Evolutionary conservation across 2,888 invertebrate genomes (phyloP), one percentile per base, ranked within the genome.

Genomic region (Lycia hirtaria): DNA sequence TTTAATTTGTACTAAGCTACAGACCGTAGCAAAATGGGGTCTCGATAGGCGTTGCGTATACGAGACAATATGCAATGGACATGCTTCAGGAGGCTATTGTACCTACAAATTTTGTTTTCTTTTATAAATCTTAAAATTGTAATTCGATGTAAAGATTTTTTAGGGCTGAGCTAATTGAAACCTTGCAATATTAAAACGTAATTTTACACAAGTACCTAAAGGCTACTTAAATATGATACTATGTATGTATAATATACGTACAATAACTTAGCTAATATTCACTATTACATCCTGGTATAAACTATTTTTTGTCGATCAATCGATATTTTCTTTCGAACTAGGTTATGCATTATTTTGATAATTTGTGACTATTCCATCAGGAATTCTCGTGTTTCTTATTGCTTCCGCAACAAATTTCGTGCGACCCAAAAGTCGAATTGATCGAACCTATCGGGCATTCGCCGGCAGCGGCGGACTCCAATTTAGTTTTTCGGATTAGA

Each of bases 401-500:
- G 85, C 90, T 92, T 92, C 92, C 92, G 91, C 90, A 87, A 85
- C 90, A 85, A 89, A 91, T 90, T 92, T 88, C 90, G 89, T 92
- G 90, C 89, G 89, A 89, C 88, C 89, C 88, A 83, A 83, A 87
- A 89, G 79, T 85, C 78, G 81, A 85, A 85, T 87, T 88, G 88
- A 89, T 90, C 87, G 89, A 85, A 89, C 87, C 87, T 88, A 89
- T 88, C 85, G 86, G 85, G 83, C 87, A 85, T 85, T 85, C 78
- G 90, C 89, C 90, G 88, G 88, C 91, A 90, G 92, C 89, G 89
- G 83, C 83, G 80, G 79, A 84, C 85, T 89, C 91, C 91, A 92
- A 91, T 91, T 92, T 92, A 87, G 87, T 91, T 91, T 91, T 92
- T 90, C 83, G 87, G 87, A 92, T 92, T 92, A 91, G 92, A 91